Evolutionary conservation across 1,140 invertebrate genomes (phyloP).

Genomic region (Euwallacea similis): DNA sequence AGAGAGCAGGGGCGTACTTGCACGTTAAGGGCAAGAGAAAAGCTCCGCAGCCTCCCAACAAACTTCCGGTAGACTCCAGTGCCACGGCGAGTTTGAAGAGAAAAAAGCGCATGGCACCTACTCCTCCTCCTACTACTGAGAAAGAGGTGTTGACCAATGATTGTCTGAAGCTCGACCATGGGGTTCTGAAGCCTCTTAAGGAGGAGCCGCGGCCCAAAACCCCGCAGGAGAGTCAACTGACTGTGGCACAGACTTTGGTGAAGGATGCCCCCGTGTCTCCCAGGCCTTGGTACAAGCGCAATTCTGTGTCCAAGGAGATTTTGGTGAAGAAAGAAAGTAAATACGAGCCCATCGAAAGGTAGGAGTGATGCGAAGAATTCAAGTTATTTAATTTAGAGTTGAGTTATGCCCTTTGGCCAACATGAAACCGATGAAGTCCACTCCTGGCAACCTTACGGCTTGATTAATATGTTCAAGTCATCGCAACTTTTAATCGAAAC

Average conservation of each 20-base stretch:
- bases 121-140: slow-evolving; percentile 55
- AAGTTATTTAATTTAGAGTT: background rate
- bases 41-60: slow-evolving; percentile 68
- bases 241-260: slow-evolving; percentile 32
- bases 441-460: too few species aligned
- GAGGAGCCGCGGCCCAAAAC: slow-evolving; percentile 33
- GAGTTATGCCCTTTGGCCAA: too few species aligned
- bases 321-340: slow-evolving; percentile 46
- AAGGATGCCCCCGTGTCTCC: slow-evolving; percentile 56
- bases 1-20: slow-evolving; percentile 54
- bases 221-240: background rate
- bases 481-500: too few species aligned
- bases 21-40: slow-evolving; percentile 75
- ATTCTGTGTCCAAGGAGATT: slow-evolving; percentile 39
- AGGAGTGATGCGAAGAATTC: slow-evolving; percentile 32
- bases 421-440: too few species aligned
- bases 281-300: slow-evolving; percentile 68
- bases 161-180: slow-evolving; percentile 56
- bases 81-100: slow-evolving; percentile 54
- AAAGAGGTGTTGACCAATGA: slow-evolving; percentile 53
- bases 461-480: too few species aligned
- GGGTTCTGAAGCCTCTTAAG: slow-evolving; percentile 53
- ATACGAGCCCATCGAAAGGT: slow-evolving; percentile 42
- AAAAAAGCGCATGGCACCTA: slow-evolving; percentile 64
- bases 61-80: slow-evolving; percentile 20